phyloP scores from a whole-genome alignment of 2,113 vertebrate genomes.

The Sylvilagus bachmani region DNA sequence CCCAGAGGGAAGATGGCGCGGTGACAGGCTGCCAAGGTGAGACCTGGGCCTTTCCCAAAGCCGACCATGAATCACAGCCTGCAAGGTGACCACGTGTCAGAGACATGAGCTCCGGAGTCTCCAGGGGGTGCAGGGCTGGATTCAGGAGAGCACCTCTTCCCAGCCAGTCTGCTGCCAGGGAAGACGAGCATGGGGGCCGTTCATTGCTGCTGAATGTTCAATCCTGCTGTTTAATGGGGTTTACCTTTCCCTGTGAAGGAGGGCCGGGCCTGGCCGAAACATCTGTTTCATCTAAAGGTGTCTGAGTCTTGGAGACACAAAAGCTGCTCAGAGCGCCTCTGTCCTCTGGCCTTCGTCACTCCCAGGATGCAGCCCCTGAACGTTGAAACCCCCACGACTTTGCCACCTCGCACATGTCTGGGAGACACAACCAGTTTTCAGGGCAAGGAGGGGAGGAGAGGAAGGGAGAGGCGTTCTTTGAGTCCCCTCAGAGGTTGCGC shows the following conservation, averaged over 20 bases:
- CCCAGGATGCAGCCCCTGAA: conserved; percentile 23
- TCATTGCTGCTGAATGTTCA: conserved; percentile 35
- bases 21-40: conserved; percentile 38
- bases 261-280: conserved; percentile 40
- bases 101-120: conserved; percentile 38
- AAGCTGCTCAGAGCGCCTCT: conserved; percentile 20
- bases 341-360: conserved; percentile 62
- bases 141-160: conserved; percentile 55
- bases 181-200: neutral
- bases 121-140: neutral
- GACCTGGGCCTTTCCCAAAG: conserved; percentile 52
- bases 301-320: conserved; percentile 47
- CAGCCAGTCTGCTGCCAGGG: conserved; percentile 69
- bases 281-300: conserved; percentile 72
- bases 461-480: neutral
- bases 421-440: neutral
- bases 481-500: neutral
- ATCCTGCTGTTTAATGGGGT: conserved; percentile 73
- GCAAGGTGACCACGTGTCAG: conserved; percentile 59
- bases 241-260: conserved; percentile 48
- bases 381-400: conserved; percentile 45
- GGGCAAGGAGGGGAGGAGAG: neutral
- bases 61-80: conserved; percentile 74
- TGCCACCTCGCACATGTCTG: neutral
- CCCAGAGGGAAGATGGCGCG: conserved; percentile 4